Conservation (phyloP, 2,797 vertebrate genomes). For the Myripristis jacobus region DNA sequence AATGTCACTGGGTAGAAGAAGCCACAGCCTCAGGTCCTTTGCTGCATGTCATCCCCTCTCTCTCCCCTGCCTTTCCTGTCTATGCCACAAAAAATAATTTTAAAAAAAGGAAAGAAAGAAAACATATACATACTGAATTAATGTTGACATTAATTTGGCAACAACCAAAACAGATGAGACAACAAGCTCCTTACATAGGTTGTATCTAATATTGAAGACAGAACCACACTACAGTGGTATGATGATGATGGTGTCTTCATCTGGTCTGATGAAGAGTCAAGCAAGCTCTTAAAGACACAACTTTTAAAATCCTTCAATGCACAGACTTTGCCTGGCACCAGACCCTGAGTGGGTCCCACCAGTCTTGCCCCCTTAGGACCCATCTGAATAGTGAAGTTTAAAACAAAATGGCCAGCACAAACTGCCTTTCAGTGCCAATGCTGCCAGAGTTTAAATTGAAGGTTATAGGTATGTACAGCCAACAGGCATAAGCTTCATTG, state of each 20-base stretch:
- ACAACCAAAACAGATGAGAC: constrained; percentile 30
- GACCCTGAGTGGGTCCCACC: no score
- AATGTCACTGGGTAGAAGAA: not conserved
- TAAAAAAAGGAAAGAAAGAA: not conserved
- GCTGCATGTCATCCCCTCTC: no score
- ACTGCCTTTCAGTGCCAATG: constrained; percentile 26
- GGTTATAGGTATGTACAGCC: constrained; percentile 38
- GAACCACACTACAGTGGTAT: constrained; percentile 50
- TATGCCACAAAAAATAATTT: no score
- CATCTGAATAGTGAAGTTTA: no score
- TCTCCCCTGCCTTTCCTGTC: no score
- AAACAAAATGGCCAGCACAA: not conserved
- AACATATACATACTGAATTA: not conserved
- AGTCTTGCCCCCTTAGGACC: no score
- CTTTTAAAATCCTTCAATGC: constrained; percentile 36
- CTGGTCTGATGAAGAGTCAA: constrained; percentile 39
- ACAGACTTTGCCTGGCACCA: no score
- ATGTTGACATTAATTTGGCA: not conserved
- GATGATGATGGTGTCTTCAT: constrained; percentile 68
- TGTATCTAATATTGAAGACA: constrained; percentile 27
- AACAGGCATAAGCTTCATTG: constrained; percentile 22
- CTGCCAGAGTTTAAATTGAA: constrained; percentile 23
- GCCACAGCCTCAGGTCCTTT: no score
- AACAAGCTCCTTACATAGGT: constrained; percentile 9
- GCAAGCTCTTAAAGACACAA: constrained; percentile 20